Evolutionary conservation across 2,113 vertebrate species (phyloP).

Genomic region (Lasiurus cinereus): DNA sequence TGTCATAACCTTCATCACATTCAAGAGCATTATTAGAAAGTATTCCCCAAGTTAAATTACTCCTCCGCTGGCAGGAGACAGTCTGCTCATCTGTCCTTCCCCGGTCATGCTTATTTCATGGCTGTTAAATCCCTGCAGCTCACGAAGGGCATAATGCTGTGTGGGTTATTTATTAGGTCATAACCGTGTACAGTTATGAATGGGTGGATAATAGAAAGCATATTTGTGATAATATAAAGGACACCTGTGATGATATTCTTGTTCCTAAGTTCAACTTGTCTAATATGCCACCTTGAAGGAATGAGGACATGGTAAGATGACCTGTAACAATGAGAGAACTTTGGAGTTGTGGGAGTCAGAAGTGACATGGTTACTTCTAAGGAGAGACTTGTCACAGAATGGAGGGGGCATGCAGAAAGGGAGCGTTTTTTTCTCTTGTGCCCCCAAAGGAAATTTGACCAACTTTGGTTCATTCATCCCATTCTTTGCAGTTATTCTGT

Average conservation of each 20-base stretch:
- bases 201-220: not conserved
- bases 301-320: not conserved
- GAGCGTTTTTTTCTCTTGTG: not conserved
- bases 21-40: not conserved
- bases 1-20: not conserved
- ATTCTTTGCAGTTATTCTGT: not conserved
- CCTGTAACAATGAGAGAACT: not conserved
- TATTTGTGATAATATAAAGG: conserved; percentile 16
- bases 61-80: not conserved
- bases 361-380: not conserved
- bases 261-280: not conserved
- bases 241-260: not conserved
- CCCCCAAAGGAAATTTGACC: not conserved
- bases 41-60: conserved; percentile 36
- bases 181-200: not conserved
- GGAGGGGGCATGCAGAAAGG: not conserved
- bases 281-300: conserved; percentile 1
- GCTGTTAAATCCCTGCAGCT: not conserved
- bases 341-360: not conserved
- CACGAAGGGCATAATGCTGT: not conserved
- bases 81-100: not conserved
- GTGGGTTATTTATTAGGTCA: not conserved
- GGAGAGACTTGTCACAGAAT: not conserved
- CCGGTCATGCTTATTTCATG: not conserved
- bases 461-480: not conserved